A percentile compares a stretch with the other conserved stretches of the same genome.
phyloP scores from a whole-genome alignment of 1,140 invertebrate genomes.

The Glomeris maerens region DNA sequence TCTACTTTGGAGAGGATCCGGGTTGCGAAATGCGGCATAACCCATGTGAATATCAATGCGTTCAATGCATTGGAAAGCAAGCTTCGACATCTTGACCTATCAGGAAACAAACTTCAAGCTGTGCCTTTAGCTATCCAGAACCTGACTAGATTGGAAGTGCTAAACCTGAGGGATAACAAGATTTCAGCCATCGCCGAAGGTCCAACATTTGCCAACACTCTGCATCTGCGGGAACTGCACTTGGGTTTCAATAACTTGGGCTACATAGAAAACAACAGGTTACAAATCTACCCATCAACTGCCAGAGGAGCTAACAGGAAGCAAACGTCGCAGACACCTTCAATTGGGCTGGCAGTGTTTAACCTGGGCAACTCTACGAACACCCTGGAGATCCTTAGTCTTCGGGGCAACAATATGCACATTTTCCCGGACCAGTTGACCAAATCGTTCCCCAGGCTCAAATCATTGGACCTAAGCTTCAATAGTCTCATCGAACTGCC shows the following conservation, averaged over 20 bases:
- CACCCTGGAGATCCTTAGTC: conserved; percentile 14
- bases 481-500: conserved; percentile 7
- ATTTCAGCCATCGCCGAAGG: conserved; percentile 11
- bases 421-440: conserved; percentile 16
- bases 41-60: conserved; percentile 4
- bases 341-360: conserved; percentile 14
- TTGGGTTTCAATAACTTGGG: conserved; percentile 15
- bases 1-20: background rate
- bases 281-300: background rate
- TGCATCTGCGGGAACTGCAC: conserved; percentile 13
- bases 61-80: conserved; percentile 7
- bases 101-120: conserved; percentile 2
- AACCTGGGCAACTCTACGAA: conserved; percentile 13
- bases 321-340: background rate
- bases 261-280: background rate
- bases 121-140: conserved; percentile 14
- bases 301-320: background rate
- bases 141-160: conserved; percentile 8
- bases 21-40: conserved; percentile 1
- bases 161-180: conserved; percentile 9
- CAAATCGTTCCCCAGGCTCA: conserved; percentile 10
- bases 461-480: conserved; percentile 13
- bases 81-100: conserved; percentile 13
- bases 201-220: conserved; percentile 1
- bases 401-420: conserved; percentile 15